These are phyloP conservation scores for Sebastes diaconus DNA, from an alignment of 2,797 vertebrate genomes.

Conservation along the genomic window DNA sequence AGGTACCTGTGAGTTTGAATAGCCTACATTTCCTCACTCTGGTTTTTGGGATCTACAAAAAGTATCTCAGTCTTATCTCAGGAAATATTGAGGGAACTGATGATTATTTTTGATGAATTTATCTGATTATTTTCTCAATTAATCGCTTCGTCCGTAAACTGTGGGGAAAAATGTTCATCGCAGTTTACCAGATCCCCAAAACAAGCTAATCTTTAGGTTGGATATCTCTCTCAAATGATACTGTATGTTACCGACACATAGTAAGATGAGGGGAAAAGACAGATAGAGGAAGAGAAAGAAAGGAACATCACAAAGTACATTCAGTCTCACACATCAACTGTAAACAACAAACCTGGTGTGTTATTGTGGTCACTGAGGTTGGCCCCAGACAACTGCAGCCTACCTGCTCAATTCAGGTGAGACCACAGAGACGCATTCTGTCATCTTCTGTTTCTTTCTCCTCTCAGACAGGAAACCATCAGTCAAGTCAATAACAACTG, in stretches of 20 bases:
- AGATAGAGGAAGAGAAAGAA: neutral
- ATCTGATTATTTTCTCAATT: neutral
- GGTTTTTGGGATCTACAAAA: neutral
- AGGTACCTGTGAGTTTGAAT: neutral
- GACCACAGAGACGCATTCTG: slow-evolving; percentile 68
- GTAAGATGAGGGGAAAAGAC: neutral
- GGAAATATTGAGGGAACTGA: neutral
- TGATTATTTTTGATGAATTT: neutral
- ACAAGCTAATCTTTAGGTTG: neutral
- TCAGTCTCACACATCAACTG: neutral
- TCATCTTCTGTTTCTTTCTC: slow-evolving; percentile 3
- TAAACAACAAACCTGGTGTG: slow-evolving; percentile 39
- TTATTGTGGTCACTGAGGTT: slow-evolving; percentile 78
- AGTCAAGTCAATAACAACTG: slow-evolving; percentile 57
- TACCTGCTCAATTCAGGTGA: slow-evolving; percentile 75
- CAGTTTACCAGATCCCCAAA: neutral
- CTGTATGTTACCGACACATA: neutral
- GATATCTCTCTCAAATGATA: too few species aligned
- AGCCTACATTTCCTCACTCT: too few species aligned
- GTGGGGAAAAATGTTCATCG: neutral
- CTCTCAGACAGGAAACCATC: slow-evolving; percentile 78
- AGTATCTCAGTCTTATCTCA: neutral
- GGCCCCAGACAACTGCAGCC: slow-evolving; percentile 24
- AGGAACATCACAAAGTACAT: neutral
- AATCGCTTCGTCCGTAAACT: neutral